These are phyloP conservation scores for Protodeltote pygarga DNA, from an alignment of 2,888 invertebrate genomes.

Conservation along the genomic window DNA sequence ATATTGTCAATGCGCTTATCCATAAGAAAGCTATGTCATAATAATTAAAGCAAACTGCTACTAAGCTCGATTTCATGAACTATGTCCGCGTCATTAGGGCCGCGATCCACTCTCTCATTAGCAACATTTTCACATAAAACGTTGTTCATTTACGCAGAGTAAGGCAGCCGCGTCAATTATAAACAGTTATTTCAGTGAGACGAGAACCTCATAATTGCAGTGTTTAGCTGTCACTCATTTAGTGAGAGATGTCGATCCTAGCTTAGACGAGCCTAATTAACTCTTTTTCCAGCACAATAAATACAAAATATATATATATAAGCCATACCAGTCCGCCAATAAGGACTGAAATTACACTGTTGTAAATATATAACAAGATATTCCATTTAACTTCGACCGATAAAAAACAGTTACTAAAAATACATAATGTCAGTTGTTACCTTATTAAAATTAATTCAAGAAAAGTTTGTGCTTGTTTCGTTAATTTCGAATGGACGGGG, in stretches of 20 bases:
- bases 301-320: constrained; percentile 41
- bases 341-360: constrained; percentile 56
- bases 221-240: constrained; percentile 78
- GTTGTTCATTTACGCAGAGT: constrained; percentile 72
- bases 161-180: constrained; percentile 77
- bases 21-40: constrained; percentile 54
- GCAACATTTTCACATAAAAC: constrained; percentile 82
- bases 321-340: constrained; percentile 35
- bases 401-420: constrained; percentile 70
- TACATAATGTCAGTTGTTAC: constrained; percentile 71
- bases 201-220: constrained; percentile 74
- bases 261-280: constrained; percentile 61
- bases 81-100: constrained; percentile 78
- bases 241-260: constrained; percentile 72
- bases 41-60: constrained; percentile 57
- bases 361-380: constrained; percentile 56
- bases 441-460: constrained; percentile 77
- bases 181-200: constrained; percentile 81
- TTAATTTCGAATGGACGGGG: constrained; percentile 68
- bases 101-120: constrained; percentile 76
- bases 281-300: constrained; percentile 48
- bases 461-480: constrained; percentile 75
- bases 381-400: constrained; percentile 59
- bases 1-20: constrained; percentile 16
- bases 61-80: constrained; percentile 67